Conservation (phyloP, 2,113 vertebrate genomes). For the Poecilia latipinna region DNA sequence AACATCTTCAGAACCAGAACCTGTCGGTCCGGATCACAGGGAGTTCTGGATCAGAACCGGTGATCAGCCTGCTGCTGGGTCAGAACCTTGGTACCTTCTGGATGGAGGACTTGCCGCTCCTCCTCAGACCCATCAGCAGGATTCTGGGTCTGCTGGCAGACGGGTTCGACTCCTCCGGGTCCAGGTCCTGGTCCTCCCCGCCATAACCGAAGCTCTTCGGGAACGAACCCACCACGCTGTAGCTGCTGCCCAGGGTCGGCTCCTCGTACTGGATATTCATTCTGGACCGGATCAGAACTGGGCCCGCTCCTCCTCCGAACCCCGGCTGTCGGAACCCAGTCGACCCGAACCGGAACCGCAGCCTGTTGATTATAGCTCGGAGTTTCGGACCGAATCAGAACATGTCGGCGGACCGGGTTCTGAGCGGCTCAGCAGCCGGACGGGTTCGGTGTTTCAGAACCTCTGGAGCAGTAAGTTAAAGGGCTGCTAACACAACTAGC, state of each 20-base stretch:
- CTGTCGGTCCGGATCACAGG: no score
- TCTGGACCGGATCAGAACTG: conserved; percentile 20
- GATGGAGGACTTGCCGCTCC: conserved; percentile 97
- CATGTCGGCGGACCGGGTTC: neutral
- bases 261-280: conserved; percentile 94
- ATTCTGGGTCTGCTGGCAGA: conserved; percentile 90
- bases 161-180: conserved; percentile 78
- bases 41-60: neutral
- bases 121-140: conserved; percentile 91
- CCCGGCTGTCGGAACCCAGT: no score
- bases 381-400: neutral
- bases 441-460: neutral
- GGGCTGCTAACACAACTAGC: neutral
- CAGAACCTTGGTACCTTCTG: conserved; percentile 86
- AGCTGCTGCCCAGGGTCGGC: conserved; percentile 81
- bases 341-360: no score
- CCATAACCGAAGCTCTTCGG: conserved; percentile 94
- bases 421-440: no score
- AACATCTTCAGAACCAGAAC: no score
- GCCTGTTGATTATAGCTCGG: no score
- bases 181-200: conserved; percentile 84
- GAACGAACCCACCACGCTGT: conserved; percentile 87
- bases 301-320: no score
- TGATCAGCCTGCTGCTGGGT: neutral
- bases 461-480: no score